Conservation (phyloP, 2,113 vertebrate genomes). For the Oreochromis tanganicae region DNA sequence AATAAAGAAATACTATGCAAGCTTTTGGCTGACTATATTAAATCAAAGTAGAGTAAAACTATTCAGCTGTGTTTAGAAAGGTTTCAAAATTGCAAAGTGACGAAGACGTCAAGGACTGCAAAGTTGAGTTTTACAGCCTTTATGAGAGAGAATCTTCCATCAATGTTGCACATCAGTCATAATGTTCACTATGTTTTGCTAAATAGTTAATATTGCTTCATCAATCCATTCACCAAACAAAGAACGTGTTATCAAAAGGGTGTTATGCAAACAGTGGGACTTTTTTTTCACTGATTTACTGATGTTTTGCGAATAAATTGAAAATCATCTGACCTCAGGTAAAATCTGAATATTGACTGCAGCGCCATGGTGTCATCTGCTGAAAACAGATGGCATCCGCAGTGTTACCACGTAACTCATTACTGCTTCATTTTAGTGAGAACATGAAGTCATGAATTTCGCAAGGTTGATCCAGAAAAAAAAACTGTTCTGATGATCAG, state of each 20-base stretch:
- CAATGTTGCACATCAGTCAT: background rate
- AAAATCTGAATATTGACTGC: background rate
- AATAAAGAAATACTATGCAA: background rate
- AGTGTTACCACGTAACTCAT: background rate
- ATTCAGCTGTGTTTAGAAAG: background rate
- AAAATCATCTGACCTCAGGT: background rate
- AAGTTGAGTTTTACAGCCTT: background rate
- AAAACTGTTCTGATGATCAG: background rate
- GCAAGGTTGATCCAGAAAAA: background rate
- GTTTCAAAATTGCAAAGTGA: background rate
- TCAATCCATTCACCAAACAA: background rate
- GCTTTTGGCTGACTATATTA: background rate
- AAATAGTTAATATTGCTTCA: background rate
- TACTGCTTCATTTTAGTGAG: background rate
- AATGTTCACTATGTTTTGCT: background rate
- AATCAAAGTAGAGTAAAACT: background rate
- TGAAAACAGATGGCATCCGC: background rate
- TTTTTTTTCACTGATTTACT: background rate
- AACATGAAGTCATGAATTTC: background rate
- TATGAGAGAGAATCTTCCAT: background rate
- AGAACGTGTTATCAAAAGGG: background rate
- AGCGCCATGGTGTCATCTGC: background rate
- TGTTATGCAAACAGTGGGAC: background rate
- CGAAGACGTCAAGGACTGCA: background rate
- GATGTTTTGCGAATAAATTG: background rate